A percentile compares a stretch with the other conserved stretches of the same genome.
Conservation (phyloP, 2,113 vertebrate genomes). For the Spermophilus dauricus region DNA sequence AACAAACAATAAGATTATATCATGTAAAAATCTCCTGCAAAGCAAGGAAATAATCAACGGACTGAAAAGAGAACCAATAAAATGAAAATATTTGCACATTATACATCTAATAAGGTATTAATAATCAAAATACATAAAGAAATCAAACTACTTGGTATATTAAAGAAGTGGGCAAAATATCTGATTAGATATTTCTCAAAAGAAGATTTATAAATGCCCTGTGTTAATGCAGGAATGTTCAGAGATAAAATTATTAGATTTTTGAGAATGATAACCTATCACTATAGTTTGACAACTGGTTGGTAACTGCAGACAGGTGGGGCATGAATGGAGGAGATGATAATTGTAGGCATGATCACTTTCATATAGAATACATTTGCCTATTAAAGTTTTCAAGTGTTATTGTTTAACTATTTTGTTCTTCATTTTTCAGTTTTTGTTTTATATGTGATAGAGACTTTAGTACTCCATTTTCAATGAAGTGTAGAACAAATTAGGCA, state of each 20-base stretch:
- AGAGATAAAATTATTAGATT: no score
- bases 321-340: no score
- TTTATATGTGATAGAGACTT: neutral
- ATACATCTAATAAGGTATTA: neutral
- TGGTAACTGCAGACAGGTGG: no score
- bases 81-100: neutral
- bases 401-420: no score
- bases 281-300: no score
- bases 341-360: no score
- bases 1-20: neutral
- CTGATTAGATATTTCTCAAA: neutral
- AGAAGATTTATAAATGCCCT: no score
- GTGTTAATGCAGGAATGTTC: no score
- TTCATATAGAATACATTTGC: no score
- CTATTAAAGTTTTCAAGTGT: no score
- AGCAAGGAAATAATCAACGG: neutral
- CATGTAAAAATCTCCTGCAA: neutral
- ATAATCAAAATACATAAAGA: neutral
- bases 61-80: neutral
- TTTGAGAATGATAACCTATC: no score
- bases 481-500: neutral
- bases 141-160: neutral
- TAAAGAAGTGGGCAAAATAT: neutral
- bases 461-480: neutral
- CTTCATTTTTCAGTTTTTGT: no score